Evolutionary conservation across 2,888 invertebrate genomes (phyloP), one percentile per base, ranked within the genome.

Genomic region (Gortyna flavago): DNA sequence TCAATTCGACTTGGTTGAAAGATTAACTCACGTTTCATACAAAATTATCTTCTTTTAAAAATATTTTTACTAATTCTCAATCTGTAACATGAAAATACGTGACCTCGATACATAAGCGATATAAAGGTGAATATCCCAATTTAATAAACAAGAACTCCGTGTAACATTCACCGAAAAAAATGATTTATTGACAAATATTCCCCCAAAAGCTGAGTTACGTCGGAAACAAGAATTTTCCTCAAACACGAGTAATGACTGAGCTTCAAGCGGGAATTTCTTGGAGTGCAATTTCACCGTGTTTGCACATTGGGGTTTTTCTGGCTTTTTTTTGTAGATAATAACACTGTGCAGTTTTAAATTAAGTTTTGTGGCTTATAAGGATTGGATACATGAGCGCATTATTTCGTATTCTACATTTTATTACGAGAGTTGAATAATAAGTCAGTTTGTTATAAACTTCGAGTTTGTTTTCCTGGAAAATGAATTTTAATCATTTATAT

Each of bases 201-300:
- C 48, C 54, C 38, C 51, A 70, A 69, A 74, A 65, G 62, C 62
- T 66, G 48, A 68, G 44, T 72, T 75, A 62, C 16, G 64, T 48
- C 57, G 65, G 54, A 75, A 85, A 81, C 64, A 72, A 41, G 65
- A 85, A 73, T 81, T 78, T 77, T 75, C 65, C 75, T 81, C 77
- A 81, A 81, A 84, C 62, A 68, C 29, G 32, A 65, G 74, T 72
- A 75, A 81, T 62, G 61, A 79, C 41, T 57, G 32, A 71, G 73
- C 65, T 71, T 59, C 38, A 35, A 75, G 25, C 59, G 65, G 32
- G 44, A 64, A 80, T 67, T 69, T 75, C 66, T 77, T 75, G 69
- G 66, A 78, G 65, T 85, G 75, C 73, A 78, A 78, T 81, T 81
- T 73, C 18, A 73, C 64, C 16, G 61, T 75, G 71, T 75, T 84